Base-by-base conservation (phyloP, 2,797 vertebrate species). In the Enteromius anoplus region DNA sequence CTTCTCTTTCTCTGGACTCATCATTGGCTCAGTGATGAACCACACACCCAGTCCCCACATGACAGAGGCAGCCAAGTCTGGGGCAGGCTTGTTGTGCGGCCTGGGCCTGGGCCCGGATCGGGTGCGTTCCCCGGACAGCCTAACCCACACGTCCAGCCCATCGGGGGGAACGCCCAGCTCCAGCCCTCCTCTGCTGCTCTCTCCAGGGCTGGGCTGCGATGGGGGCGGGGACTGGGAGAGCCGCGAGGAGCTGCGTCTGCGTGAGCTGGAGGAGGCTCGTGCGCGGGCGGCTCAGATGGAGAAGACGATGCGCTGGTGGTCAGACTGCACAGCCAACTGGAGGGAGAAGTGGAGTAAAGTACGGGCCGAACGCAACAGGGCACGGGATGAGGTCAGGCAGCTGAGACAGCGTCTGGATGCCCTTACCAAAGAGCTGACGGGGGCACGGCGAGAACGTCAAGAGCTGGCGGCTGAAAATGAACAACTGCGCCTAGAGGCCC, bases 251-350 rank as follows among this genome's bases (percentile, higher is more conserved):
- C 94, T 99, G 85, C 95, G 97, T 15, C 93, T 98, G 81, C 92
- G 97, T n/a, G 97, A 99, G 91, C 93, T 98, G 90, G 97, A 99
- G 92, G 98, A 99, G 91, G 97, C 97, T 0, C 93, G 97, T 8
- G 97, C 97, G 0, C 92, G 97, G 5, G 97, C 97, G 0, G 95
- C 97, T 0, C 97, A 99, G 93, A 98, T 99, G 98, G 98, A 99
- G 93, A 99, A 99, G 91, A 99, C 98, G 21, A 99, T 99, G 98
- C 96, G 97, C 40, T 99, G 98, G 98, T 99, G 98, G 98, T 98
- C 97, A 0, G 97, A 99, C 92, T 99, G 97, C 92, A 98, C 98
- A 0, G 97, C 98, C 91, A 99, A 98, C 93, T 99, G 98, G 98
- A 95, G 98, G 0, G 98, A 99, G 93, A 99, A 99, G 81, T 99